Base-by-base conservation (phyloP, 1,140 invertebrate genomes). In the Adoxophyes honmai region DNA sequence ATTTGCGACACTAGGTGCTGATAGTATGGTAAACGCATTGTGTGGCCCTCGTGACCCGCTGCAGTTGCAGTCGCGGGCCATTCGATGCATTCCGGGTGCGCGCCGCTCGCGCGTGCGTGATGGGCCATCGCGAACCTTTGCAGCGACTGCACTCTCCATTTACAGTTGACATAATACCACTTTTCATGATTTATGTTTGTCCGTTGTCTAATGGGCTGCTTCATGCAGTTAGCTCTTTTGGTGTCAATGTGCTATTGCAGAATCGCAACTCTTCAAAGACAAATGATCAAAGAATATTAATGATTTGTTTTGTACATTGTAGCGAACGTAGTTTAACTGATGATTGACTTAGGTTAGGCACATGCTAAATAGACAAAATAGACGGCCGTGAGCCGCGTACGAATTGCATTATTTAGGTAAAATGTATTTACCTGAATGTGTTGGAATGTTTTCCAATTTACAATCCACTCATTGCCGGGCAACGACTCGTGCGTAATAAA, bases 101-200 rank as follows among this genome's bases (percentile, higher is more conserved):
- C 21, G 42, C 42, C 16, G n/a, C 4, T 16, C n/a, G 18, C 42
- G 11, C 10, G 11, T 21, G 42, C 18, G 18, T 18, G 8, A 11
- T 28, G 1, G 10, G 21, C 7, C 16, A 48, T 21, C 4, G 39
- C n/a, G 39, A 44, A 44, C 15, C 39, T 3, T 28, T 48, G 42
- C 42, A 48, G 38, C 21, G 42, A 33, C 42, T 48, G 18, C 42
- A 48, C 42, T 48, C 18, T 48, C 42, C 42, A 28, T 48, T 48
- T 48, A 48, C 42, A 48, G 42, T 18, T 48, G 42, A 48, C 42
- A 48, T 33, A 48, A 48, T 48, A 13, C 21, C 3, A 48, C 15
- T 48, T 48, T n/a, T 48, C 42, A 33, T 48, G 42, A 48, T 48
- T 48, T 48, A 48, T 48, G 42, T 18, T 48, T 18, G 42, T 14